These are phyloP conservation scores for Eupithecia abbreviata DNA, from an alignment of 2,888 invertebrate species.

Conservation along the genomic window DNA sequence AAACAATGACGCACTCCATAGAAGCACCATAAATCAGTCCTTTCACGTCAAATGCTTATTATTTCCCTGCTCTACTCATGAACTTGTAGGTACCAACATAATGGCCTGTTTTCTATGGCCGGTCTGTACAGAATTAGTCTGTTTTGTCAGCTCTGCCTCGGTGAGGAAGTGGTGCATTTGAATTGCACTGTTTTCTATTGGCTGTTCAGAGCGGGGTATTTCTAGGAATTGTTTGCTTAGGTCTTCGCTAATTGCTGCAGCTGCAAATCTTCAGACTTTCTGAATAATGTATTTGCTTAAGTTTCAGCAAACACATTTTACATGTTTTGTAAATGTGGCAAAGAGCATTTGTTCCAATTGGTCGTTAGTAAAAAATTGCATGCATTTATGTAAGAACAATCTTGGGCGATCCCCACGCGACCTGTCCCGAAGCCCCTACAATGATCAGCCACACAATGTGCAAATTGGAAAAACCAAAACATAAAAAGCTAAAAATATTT, in stretches of 20 bases:
- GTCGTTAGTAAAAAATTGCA: not conserved
- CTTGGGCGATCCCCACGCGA: not conserved
- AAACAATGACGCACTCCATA: slow-evolving; percentile 12
- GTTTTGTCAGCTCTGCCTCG: not conserved
- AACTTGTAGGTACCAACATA: slow-evolving; percentile 22
- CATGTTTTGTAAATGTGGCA: not conserved
- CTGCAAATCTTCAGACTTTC: slow-evolving; percentile 2
- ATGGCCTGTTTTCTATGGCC: slow-evolving; percentile 36
- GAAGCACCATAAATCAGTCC: slow-evolving; percentile 38
- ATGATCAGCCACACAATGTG: not conserved
- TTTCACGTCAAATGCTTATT: slow-evolving; percentile 45
- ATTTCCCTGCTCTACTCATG: slow-evolving; percentile 38
- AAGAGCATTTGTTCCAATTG: not conserved
- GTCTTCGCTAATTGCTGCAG: not conserved
- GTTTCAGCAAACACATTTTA: not conserved
- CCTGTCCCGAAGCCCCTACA: not conserved
- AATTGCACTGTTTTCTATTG: not conserved
- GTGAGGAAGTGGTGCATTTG: slow-evolving; percentile 9
- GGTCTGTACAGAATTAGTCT: slow-evolving; percentile 9
- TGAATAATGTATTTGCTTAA: not conserved
- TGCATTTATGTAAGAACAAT: not conserved
- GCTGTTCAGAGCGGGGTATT: not conserved
- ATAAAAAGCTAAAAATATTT: not conserved
- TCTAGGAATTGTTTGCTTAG: not conserved
- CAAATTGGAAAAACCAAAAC: not conserved